Evolutionary conservation across 1,140 invertebrate species (phyloP), one percentile per base, ranked within the genome.

Genomic region (Sinonovacula constricta): DNA sequence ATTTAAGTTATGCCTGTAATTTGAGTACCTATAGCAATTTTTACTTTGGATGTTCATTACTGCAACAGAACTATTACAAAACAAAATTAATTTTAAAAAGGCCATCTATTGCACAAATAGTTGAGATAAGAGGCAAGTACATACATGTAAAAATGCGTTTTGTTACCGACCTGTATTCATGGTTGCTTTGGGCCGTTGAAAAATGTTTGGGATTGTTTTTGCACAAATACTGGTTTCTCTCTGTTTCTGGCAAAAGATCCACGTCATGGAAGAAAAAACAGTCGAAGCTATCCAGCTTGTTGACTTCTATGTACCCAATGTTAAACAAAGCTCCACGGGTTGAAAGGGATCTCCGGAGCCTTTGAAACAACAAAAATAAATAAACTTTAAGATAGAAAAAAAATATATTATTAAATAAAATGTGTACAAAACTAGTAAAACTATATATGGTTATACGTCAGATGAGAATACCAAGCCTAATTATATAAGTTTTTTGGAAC

Each of bases 231-330:
- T 98, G 90, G 91, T 98, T 98, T 75, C 95, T 91, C 86, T 97
- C 96, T 92, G 98, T 95, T 87, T 98, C 95, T 7, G 97, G 97
- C 85, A 99, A 91, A 57, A 98, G 93, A 91, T 99, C 97, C 30
- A 99, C 96, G 90, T 99, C 98, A 91, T 98, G 97, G 91, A 98
- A 98, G 80, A 98, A 94, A 91, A 97, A 98, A 91, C 97, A 99
- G 86, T 96, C 94, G 91, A 95, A 91, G 51, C 94, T 92, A 51
- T 94, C 93, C 51, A 94, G 91, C 88, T 96, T 95, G 79, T 94
- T 89, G 1, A 96, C 95, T 91, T 98, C 97, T 39, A 94, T 93
- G 90, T 95, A 98, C 7, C 97, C 98, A 22, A 98, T 94, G 91
- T 99, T 99, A 94, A 99, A 96, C 59, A 99, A 92, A 92, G 95